Evolutionary conservation across 2,113 vertebrate species (phyloP).

Genomic region (Anolis carolinensis): DNA sequence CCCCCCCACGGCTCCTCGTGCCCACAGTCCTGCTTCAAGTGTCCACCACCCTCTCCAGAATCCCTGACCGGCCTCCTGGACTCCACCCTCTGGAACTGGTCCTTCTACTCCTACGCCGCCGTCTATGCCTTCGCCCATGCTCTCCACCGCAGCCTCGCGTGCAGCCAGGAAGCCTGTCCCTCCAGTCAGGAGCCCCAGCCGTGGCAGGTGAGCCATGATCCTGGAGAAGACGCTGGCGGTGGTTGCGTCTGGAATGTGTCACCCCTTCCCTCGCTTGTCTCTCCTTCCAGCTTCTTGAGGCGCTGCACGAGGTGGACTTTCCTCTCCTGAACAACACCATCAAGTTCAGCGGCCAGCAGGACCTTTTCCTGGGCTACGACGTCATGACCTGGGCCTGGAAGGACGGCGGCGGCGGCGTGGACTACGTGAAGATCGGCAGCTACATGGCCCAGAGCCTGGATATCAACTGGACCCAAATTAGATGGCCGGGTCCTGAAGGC

Average conservation of each 20-base stretch:
- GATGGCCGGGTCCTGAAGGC: slow-evolving; percentile 10
- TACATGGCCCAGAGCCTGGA: neutral
- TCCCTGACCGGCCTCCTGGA: neutral
- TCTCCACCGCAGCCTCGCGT: slow-evolving; percentile 72
- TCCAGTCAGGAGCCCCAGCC: slow-evolving; percentile 59
- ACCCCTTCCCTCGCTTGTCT: too few species aligned
- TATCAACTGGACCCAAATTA: neutral
- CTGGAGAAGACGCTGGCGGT: too few species aligned
- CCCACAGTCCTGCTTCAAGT: slow-evolving; percentile 63
- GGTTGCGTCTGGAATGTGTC: too few species aligned
- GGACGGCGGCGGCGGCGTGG: neutral
- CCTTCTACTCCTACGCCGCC: slow-evolving; percentile 63
- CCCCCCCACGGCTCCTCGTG: slow-evolving; percentile 45
- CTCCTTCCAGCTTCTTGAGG: slow-evolving; percentile 62
- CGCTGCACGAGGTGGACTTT: slow-evolving; percentile 69
- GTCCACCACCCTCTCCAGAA: slow-evolving; percentile 2
- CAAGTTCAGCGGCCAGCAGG: slow-evolving; percentile 73
- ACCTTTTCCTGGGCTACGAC: slow-evolving; percentile 77
- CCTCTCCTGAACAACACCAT: slow-evolving; percentile 68
- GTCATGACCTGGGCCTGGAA: slow-evolving; percentile 78
- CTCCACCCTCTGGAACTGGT: neutral
- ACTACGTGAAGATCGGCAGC: neutral
- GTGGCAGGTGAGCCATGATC: slow-evolving; percentile 76
- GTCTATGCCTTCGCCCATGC: slow-evolving; percentile 78
- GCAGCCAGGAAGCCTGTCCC: slow-evolving; percentile 69